Evolutionary conservation across 2,113 vertebrate species (phyloP).

Genomic region (Brachyhypopomus occidentalis): DNA sequence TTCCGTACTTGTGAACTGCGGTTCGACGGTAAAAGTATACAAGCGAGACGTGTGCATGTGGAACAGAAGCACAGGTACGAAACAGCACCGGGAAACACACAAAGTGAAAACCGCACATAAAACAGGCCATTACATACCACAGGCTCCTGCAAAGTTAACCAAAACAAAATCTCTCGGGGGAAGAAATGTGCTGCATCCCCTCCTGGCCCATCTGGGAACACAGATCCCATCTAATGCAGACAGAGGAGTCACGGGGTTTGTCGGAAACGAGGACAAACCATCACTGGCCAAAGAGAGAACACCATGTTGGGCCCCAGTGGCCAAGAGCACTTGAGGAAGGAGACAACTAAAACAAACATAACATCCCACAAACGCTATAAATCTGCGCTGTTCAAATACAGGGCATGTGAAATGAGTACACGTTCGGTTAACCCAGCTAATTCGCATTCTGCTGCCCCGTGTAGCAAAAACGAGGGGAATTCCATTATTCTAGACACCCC

Average conservation of each 20-base stretch:
- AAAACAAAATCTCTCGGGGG: not conserved
- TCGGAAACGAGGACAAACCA: not conserved
- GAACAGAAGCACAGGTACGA: not conserved
- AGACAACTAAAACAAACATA: not conserved
- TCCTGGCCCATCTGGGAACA: not conserved
- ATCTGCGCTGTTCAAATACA: not conserved
- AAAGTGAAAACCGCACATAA: not conserved
- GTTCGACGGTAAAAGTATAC: not conserved
- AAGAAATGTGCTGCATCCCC: not conserved
- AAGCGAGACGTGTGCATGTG: not conserved
- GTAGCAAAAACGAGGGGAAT: conserved; percentile 4
- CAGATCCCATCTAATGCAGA: not conserved
- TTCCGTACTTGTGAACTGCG: not conserved
- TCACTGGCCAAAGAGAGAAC: not conserved
- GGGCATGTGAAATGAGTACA: not conserved
- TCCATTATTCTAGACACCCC: not conserved
- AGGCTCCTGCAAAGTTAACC: not conserved
- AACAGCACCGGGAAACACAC: not conserved
- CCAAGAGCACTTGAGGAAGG: not conserved
- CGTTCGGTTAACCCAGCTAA: not conserved
- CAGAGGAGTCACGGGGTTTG: not conserved
- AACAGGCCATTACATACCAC: not conserved
- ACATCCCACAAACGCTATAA: not conserved
- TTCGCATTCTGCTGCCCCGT: not conserved
- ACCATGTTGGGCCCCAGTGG: not conserved